phyloP scores from a whole-genome alignment of 64 coral and sea anemone species.

The Astreopora myriophthalma region DNA sequence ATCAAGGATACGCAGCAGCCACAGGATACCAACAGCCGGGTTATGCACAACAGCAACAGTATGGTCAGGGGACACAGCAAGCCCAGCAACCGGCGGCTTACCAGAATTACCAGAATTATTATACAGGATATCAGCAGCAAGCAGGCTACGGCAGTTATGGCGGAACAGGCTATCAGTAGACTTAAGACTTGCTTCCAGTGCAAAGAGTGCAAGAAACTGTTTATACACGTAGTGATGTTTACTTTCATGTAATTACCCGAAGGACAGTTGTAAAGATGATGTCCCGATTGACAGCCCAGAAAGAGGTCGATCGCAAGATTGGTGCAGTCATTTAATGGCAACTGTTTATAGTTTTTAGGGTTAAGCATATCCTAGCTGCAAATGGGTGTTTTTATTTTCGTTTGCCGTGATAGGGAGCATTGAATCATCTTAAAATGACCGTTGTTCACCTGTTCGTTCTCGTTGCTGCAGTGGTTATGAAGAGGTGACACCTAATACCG shows the following conservation, averaged over 20 bases:
- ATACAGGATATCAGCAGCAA: constrained; percentile 61
- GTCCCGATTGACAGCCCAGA: no score
- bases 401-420: no score
- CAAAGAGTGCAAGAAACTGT: background rate
- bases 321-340: no score
- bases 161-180: background rate
- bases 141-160: background rate
- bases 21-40: constrained; percentile 42
- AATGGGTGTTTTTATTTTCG: no score
- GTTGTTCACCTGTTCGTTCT: no score
- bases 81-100: background rate
- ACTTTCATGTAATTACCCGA: background rate
- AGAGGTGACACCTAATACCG: no score
- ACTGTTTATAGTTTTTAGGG: no score
- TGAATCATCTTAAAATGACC: no score
- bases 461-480: no score
- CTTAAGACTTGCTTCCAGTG: background rate
- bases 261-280: no score
- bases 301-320: no score
- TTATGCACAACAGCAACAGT: background rate
- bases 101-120: constrained; percentile 51
- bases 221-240: background rate
- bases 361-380: no score
- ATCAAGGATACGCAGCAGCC: constrained; percentile 59
- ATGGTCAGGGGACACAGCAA: background rate